Percentiles rank a stretch among this genome's conserved stretches.
Conservation (phyloP, 2,113 vertebrate species). For the Aix galericulata region DNA sequence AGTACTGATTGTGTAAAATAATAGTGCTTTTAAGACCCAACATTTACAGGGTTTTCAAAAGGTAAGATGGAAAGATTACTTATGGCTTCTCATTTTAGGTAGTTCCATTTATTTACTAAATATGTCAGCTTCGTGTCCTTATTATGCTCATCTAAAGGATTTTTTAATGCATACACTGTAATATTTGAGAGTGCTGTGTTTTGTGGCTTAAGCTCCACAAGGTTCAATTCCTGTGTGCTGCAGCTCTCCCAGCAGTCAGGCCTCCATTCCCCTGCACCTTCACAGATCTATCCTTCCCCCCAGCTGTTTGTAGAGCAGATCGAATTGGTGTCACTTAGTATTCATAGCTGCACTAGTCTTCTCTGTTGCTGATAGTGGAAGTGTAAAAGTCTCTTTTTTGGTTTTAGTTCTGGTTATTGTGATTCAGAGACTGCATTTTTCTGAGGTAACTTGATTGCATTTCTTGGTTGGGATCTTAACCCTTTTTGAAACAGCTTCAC, state of each 20-base stretch:
- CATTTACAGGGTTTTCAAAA: neutral
- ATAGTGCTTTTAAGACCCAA: neutral
- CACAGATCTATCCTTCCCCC: neutral
- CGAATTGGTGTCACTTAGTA: neutral
- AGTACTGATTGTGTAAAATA: neutral
- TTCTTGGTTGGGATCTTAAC: neutral
- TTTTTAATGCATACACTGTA: neutral
- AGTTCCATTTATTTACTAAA: neutral
- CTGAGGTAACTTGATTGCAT: neutral
- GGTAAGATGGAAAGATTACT: neutral
- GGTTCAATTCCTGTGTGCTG: neutral
- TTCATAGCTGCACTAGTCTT: neutral
- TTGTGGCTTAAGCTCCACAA: neutral
- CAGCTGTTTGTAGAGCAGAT: neutral
- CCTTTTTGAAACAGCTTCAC: neutral
- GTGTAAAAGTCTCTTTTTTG: neutral
- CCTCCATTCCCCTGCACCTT: neutral
- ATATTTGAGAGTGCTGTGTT: neutral
- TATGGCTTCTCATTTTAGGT: neutral
- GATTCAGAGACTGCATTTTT: neutral
- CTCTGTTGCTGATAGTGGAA: neutral
- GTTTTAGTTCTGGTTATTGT: neutral
- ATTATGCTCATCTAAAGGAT: neutral
- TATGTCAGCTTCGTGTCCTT: neutral
- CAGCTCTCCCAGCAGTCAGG: neutral